Evolutionary conservation across 2,888 invertebrate species (phyloP), one percentile per base, ranked within the genome.

Genomic region (Eupithecia subumbrata): DNA sequence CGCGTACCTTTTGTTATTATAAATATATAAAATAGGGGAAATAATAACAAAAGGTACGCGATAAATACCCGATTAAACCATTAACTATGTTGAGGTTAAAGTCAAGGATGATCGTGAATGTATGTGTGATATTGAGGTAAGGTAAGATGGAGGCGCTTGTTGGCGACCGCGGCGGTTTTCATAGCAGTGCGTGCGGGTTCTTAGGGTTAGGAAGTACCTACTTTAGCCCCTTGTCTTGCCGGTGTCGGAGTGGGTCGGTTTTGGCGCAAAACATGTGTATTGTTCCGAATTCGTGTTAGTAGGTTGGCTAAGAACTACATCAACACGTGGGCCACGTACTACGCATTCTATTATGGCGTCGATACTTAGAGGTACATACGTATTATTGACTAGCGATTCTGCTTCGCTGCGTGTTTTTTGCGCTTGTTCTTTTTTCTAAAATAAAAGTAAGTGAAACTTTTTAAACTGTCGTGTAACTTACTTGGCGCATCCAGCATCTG

Each of bases 191-290:
- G 60, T 60, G 12, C 25, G 22, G 60, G 25, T 25, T 22, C 5
- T 60, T 12, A 25, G 60, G 60, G 12, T 25, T 25, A 22, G 22
- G 22, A 60, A 60, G 60, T 60, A 60, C 60, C 60, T 25, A 25
- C 25, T 60, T 67, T 67, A 40, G 66, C 37, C 66, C 66, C 40
- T 67, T 67, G 66, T 67, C 66, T 67, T 12, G 37, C 12, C n/a
- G 12, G 9, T 18, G 37, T n/a, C 12, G 12, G 37, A 37, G 66
- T 37, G n/a, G 37, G 11, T 67, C 5, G 60, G 25, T 60, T 60
- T 60, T 60, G 25, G 60, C 18, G 66, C 66, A 67, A 67, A 67
- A 67, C 66, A 67, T 67, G 66, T 67, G 66, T 40, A 67, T 60
- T 60, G 22, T 60, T 60, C 60, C 12, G 25, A 25, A 25, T 60